These are phyloP conservation scores for Solea senegalensis DNA, from an alignment of 2,113 vertebrate genomes.

Conservation along the genomic window DNA sequence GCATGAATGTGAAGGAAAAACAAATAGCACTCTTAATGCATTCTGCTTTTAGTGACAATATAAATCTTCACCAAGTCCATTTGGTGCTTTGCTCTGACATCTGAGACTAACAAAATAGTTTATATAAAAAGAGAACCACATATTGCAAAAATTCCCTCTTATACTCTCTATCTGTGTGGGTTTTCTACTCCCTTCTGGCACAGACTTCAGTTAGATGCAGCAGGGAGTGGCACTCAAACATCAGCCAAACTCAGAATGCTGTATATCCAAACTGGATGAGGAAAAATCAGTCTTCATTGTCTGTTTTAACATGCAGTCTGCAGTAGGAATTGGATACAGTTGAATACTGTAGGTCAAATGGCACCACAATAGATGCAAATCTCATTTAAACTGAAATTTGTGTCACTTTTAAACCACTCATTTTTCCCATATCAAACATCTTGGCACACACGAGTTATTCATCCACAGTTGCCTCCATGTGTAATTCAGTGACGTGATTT, in stretches of 20 bases:
- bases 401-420: no score
- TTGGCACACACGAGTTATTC: no score
- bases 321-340: background rate
- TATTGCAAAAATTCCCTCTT: conserved; percentile 22
- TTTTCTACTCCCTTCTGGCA: conserved; percentile 36
- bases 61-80: conserved; percentile 22
- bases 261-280: background rate
- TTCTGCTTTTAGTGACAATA: conserved; percentile 11
- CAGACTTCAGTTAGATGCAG: conserved; percentile 5
- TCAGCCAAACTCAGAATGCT: background rate
- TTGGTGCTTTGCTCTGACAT: conserved; percentile 12
- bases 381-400: no score
- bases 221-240: conserved; percentile 6
- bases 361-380: background rate
- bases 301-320: background rate
- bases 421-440: no score
- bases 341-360: background rate
- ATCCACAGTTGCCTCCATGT: no score
- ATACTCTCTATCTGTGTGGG: conserved; percentile 3
- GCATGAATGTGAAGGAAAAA: conserved; percentile 11
- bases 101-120: conserved; percentile 19
- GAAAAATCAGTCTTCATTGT: background rate
- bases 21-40: conserved; percentile 14
- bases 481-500: no score
- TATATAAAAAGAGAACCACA: conserved; percentile 1